phyloP scores from a whole-genome alignment of 1,140 invertebrate species.

The Nylanderia fulva region DNA sequence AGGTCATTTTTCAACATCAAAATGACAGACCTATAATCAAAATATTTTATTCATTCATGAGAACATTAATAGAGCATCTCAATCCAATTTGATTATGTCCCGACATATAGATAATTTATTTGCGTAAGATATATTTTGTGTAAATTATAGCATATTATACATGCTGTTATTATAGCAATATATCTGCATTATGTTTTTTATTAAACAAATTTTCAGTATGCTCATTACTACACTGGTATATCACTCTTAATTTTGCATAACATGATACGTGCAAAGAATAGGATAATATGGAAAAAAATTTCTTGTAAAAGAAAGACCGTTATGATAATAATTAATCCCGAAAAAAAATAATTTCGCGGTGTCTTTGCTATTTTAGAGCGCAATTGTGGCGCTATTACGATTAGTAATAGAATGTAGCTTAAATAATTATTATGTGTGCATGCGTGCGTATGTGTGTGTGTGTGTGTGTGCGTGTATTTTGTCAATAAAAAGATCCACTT shows the following conservation, averaged over 20 bases:
- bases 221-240: not conserved
- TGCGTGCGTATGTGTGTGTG: no score
- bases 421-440: not conserved
- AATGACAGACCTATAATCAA: not conserved
- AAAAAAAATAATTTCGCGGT: not conserved
- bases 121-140: not conserved
- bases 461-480: not conserved
- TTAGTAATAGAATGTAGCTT: slow-evolving; percentile 8
- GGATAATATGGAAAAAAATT: slow-evolving; percentile 12
- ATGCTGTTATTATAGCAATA: no score
- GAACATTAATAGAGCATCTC: not conserved
- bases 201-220: not conserved
- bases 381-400: slow-evolving; percentile 24
- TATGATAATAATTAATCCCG: slow-evolving; percentile 12
- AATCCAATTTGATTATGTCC: slow-evolving; percentile 22
- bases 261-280: not conserved
- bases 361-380: slow-evolving; percentile 15
- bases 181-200: not conserved
- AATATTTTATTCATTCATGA: not conserved
- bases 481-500: not conserved
- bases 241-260: not conserved
- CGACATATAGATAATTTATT: not conserved
- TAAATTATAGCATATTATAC: no score
- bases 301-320: not conserved
- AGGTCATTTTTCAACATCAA: slow-evolving; percentile 18